phyloP scores from a whole-genome alignment of 2,797 vertebrate genomes.

The Parotocinclus haroldoi region DNA sequence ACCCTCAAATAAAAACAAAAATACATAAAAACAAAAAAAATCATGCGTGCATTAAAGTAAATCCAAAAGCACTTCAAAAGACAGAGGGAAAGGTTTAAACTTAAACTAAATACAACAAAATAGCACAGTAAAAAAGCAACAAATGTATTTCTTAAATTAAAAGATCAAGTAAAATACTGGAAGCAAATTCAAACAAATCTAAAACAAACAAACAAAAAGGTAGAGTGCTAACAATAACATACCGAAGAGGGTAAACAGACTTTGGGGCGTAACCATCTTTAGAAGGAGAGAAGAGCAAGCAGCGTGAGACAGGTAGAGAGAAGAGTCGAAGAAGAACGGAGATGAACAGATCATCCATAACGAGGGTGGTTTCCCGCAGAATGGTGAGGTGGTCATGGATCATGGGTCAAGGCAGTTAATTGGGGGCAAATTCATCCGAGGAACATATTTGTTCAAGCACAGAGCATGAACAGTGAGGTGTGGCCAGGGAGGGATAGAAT shows the following conservation, averaged over 20 bases:
- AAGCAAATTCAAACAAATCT: constrained; percentile 33
- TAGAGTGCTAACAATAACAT: constrained; percentile 98
- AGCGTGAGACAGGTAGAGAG: constrained; percentile 99
- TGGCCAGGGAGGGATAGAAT: constrained; percentile 51
- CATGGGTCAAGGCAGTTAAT: constrained; percentile 94
- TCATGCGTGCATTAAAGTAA: constrained; percentile 82
- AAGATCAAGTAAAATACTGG: constrained; percentile 63
- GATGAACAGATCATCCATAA: constrained; percentile 99
- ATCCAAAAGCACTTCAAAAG: constrained; percentile 73
- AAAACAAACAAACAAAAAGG: constrained; percentile 45
- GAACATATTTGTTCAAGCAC: constrained; percentile 69
- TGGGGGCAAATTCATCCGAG: constrained; percentile 89
- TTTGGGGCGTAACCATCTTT: constrained; percentile 99
- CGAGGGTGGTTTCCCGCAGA: constrained; percentile 97
- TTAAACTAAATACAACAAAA: constrained; percentile 70
- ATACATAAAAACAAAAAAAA: constrained; percentile 45
- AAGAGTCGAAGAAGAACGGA: constrained; percentile 97
- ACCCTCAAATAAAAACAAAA: constrained; percentile 64
- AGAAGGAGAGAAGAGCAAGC: constrained; percentile 99
- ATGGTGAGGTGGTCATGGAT: constrained; percentile 99
- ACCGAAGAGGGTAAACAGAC: constrained; percentile 99
- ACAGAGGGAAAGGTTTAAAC: constrained; percentile 44
- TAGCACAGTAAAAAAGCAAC: constrained; percentile 65
- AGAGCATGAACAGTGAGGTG: constrained; percentile 70
- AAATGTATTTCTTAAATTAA: constrained; percentile 52